Percentiles rank a stretch among this genome's conserved stretches.
Conservation (phyloP, 2,797 vertebrate genomes). For the Echeneis naucrates region DNA sequence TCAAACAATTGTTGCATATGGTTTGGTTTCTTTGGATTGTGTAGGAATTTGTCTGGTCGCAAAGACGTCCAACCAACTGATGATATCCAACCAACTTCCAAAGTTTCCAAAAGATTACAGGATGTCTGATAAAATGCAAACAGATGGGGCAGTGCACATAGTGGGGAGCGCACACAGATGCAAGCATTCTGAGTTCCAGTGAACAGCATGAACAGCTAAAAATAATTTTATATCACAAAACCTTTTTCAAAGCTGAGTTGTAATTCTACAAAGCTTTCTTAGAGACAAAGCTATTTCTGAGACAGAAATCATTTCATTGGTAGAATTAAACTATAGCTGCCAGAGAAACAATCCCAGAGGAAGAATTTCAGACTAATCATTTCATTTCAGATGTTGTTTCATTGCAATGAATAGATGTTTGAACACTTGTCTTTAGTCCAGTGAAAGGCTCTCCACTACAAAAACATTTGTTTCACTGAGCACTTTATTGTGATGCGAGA, state of each 20-base stretch:
- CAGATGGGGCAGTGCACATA: conserved; percentile 52
- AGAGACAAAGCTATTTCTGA: conserved; percentile 19
- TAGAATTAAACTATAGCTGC: conserved; percentile 1
- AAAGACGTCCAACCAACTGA: conserved; percentile 7
- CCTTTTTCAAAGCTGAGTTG: conserved; percentile 8
- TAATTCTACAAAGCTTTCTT: conserved; percentile 14
- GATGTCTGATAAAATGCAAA: conserved; percentile 40
- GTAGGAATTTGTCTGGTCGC: conserved; percentile 11
- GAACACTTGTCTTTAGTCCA: neutral
- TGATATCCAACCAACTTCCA: conserved; percentile 6
- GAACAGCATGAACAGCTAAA: conserved; percentile 38
- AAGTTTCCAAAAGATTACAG: conserved; percentile 31
- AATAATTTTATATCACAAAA: conserved; percentile 38
- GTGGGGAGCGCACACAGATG: conserved; percentile 37
- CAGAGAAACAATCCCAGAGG: neutral
- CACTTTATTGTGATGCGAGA: neutral
- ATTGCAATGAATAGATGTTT: neutral
- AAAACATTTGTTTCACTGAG: neutral
- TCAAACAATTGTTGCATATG: neutral
- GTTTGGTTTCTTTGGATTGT: conserved; percentile 17
- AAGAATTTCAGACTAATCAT: neutral
- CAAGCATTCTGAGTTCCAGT: conserved; percentile 15
- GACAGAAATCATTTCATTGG: conserved; percentile 1
- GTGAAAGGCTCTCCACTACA: neutral
- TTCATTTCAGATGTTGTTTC: neutral